These are phyloP conservation scores for Teleopsis dalmanni DNA, from an alignment of 1,140 invertebrate genomes.

Conservation along the genomic window DNA sequence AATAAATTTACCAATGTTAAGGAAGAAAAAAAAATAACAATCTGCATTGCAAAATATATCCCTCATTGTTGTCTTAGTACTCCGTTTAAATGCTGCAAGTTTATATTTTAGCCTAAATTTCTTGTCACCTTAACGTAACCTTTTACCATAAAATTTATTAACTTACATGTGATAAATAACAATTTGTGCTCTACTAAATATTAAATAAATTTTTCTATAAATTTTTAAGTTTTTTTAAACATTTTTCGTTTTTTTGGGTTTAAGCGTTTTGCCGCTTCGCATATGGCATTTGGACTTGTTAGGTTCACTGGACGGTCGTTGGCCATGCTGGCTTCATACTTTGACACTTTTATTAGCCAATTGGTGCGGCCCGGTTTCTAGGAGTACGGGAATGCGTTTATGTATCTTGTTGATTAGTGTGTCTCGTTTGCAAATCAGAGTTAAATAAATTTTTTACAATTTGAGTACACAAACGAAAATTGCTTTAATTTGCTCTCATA, in stretches of 20 bases:
- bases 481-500: not conserved
- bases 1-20: too few relatives aligned
- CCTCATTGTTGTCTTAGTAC: too few relatives aligned
- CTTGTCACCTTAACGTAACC: too few relatives aligned
- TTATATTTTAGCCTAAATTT: too few relatives aligned
- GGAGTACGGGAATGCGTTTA: too few relatives aligned
- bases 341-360: slow-evolving; percentile 9
- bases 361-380: too few relatives aligned
- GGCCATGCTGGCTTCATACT: not conserved
- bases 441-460: slow-evolving; percentile 8
- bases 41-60: too few relatives aligned
- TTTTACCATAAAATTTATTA: not conserved
- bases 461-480: not conserved
- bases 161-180: slow-evolving; percentile 4
- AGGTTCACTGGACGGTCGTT: too few relatives aligned
- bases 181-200: slow-evolving; percentile 4
- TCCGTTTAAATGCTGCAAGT: too few relatives aligned
- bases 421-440: slow-evolving; percentile 9
- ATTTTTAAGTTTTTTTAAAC: not conserved
- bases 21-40: too few relatives aligned
- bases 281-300: not conserved
- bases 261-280: not conserved
- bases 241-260: not conserved
- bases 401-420: slow-evolving; percentile 9
- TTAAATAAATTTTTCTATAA: slow-evolving; percentile 9